These are phyloP conservation scores for Lepilemur ruficaudatus DNA, from an alignment of 2,797 vertebrate genomes.

Conservation along the genomic window DNA sequence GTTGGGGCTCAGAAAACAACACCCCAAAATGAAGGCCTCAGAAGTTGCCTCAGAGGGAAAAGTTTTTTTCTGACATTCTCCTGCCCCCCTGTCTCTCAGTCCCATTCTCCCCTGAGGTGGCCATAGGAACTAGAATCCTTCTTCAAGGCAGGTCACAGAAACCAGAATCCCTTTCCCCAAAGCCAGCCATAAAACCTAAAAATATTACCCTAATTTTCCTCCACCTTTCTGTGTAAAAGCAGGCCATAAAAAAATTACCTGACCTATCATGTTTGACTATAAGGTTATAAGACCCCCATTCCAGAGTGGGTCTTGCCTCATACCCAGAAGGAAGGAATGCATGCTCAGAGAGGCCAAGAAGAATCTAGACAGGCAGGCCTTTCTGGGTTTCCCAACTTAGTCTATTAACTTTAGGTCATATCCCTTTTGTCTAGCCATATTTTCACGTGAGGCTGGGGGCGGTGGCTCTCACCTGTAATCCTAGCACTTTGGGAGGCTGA, in stretches of 20 bases:
- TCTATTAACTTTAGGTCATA: neutral
- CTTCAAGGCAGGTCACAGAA: neutral
- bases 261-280: neutral
- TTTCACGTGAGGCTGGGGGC: neutral
- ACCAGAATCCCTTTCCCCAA: neutral
- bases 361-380: neutral
- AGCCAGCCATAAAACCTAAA: neutral
- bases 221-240: neutral
- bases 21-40: neutral
- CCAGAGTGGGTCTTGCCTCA: neutral
- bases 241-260: neutral
- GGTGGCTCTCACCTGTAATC: too few species aligned
- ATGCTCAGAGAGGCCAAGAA: neutral
- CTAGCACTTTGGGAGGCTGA: neutral
- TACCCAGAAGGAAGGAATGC: neutral
- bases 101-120: neutral
- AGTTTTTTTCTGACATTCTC: neutral
- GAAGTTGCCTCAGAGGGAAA: neutral
- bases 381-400: neutral
- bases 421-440: neutral
- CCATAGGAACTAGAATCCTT: neutral
- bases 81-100: neutral
- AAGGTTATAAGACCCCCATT: neutral
- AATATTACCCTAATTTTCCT: neutral
- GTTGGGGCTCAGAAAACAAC: neutral